Evolutionary conservation across 1,140 invertebrate species (phyloP).

Genomic region (Bathynomus jamesi): DNA sequence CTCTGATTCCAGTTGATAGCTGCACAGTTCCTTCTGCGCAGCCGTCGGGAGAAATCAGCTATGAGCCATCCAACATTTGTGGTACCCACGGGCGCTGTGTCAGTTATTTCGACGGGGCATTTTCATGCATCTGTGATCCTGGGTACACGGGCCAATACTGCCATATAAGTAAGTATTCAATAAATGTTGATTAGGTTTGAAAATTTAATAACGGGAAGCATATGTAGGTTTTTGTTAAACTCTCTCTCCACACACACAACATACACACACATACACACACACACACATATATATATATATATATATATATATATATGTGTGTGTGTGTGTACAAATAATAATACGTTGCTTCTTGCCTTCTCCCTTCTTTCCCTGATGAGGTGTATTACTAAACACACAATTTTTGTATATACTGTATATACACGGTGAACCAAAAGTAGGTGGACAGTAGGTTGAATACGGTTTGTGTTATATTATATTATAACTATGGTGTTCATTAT

Average conservation of each 20-base stretch:
- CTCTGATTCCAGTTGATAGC: neutral
- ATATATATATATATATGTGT: neutral
- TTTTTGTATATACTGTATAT: neutral
- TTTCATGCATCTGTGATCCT: slow-evolving; percentile 66
- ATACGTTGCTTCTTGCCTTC: no score
- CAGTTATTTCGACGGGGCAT: slow-evolving; percentile 43
- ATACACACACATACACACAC: neutral
- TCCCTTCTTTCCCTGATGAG: no score
- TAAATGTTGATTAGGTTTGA: no score
- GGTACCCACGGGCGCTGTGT: slow-evolving; percentile 74
- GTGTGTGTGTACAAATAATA: neutral
- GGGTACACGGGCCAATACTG: slow-evolving; percentile 75
- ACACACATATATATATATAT: neutral
- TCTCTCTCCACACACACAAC: no score
- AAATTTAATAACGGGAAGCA: neutral
- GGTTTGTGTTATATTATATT: no score
- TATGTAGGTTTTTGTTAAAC: no score
- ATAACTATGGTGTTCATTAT: no score
- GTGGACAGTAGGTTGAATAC: no score
- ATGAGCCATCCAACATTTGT: neutral
- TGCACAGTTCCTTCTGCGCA: neutral
- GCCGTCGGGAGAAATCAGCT: neutral
- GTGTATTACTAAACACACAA: no score
- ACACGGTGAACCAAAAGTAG: no score
- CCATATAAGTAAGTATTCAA: slow-evolving; percentile 61